Evolutionary conservation across 2,888 invertebrate species (phyloP), one percentile per base, ranked within the genome.

Genomic region (Acronicta alni): DNA sequence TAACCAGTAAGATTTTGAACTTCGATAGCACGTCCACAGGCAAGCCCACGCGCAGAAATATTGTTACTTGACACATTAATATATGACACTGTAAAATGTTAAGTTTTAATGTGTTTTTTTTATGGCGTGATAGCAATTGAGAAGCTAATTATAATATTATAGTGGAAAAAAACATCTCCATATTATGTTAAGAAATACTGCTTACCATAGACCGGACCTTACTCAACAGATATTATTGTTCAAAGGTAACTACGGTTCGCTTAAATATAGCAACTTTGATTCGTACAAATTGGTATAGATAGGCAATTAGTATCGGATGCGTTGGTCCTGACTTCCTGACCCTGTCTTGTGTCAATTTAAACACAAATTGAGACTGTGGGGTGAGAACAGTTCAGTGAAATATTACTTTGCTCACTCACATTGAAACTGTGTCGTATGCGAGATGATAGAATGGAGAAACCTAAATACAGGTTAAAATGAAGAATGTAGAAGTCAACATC

Each of bases 251-350:
- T 12, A 8, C 26, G 23, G 23, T 26, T 26, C 2, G 26, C 0
- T 1, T 12, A n/a, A n/a, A n/a, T n/a, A n/a, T n/a, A n/a, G n/a
- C n/a, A n/a, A n/a, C 10, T 30, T 30, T 26, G 0, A 0, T 49
- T 45, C 20, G 9, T 20, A 43, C 38, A 49, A 46, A 42, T 38
- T 41, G 37, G 46, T 46, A 55, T 66, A n/a, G 42, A 3, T 23
- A 43, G 48, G 8, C 65, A 66, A 67, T 71, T 67, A 57, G 39
- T 37, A 51, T 37, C 23, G 51, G 39, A 71, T 65, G 55, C 23
- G 46, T 65, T 51, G 42, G 66, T 47, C 16, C 46, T 65, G 56
- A 65, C 51, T 64, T 14, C 12, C 39, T 56, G 72, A 71, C 56
- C 66, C 65, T 39, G 26, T 9, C 51, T 45, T 49, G 30, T 32